phyloP scores from a whole-genome alignment of 2,888 invertebrate genomes.

The Chrysolina oricalcia region DNA sequence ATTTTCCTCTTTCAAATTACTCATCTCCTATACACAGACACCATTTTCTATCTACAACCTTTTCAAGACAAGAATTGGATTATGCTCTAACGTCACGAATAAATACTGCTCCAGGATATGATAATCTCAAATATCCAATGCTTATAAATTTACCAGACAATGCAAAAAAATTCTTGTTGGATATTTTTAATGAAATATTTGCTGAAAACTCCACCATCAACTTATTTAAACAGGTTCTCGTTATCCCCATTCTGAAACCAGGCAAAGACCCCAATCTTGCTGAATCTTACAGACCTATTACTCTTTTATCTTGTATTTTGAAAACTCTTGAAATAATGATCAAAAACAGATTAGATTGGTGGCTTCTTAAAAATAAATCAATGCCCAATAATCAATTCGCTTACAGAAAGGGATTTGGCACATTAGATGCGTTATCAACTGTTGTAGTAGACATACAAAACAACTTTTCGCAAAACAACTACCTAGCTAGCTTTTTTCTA shows the following conservation, averaged over 20 bases:
- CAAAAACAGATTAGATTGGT: constrained; percentile 33
- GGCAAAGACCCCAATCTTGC: constrained; percentile 29
- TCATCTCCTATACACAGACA: not conserved
- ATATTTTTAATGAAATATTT: constrained; percentile 28
- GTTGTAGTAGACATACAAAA: constrained; percentile 20
- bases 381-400: constrained; percentile 15
- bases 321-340: constrained; percentile 29
- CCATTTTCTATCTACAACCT: constrained; percentile 2
- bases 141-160: constrained; percentile 19
- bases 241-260: constrained; percentile 30
- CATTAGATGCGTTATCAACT: constrained; percentile 20
- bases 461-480: constrained; percentile 8
- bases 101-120: constrained; percentile 29
- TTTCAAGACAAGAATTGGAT: constrained; percentile 22
- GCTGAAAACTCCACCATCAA: not conserved
- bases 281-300: constrained; percentile 32
- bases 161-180: constrained; percentile 16
- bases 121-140: constrained; percentile 32
- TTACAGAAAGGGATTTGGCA: constrained; percentile 17
- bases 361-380: not conserved
- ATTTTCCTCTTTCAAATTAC: not conserved
- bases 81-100: constrained; percentile 19
- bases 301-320: constrained; percentile 25
- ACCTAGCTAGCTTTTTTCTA: not conserved
- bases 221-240: constrained; percentile 10